A percentile compares a stretch with the other conserved stretches of the same genome.
phyloP scores from a whole-genome alignment of 1,140 invertebrate species.

The Triops longicaudatus region DNA sequence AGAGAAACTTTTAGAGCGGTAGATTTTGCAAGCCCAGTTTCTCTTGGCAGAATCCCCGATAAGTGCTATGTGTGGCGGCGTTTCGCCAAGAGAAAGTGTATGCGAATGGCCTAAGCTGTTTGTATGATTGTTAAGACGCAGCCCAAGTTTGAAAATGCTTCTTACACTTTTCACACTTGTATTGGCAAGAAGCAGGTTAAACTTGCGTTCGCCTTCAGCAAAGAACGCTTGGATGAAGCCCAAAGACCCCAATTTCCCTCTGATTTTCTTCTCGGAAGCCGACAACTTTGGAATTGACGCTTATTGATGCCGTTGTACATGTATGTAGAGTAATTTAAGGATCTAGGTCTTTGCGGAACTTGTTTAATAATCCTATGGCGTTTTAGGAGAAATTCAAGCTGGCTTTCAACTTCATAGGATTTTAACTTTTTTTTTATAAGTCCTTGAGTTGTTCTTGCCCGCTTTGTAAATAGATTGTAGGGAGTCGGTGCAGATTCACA shows the following conservation, averaged over 20 bases:
- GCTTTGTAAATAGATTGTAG: no score
- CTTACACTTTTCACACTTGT: not conserved
- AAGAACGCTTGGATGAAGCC: not conserved
- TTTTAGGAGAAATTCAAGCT: no score
- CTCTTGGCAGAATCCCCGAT: not conserved
- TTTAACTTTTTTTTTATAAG: no score
- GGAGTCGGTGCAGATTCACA: no score
- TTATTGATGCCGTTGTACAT: not conserved
- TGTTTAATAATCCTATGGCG: no score
- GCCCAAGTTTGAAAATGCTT: not conserved
- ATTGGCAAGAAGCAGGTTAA: not conserved
- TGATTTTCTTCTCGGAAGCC: not conserved
- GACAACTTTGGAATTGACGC: not conserved
- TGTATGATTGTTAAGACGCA: not conserved
- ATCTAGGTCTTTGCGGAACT: no score
- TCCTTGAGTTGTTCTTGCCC: no score
- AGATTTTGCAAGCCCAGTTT: not conserved
- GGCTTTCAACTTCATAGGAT: no score
- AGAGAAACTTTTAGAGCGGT: no score
- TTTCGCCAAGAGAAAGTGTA: constrained; percentile 4
- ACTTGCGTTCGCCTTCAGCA: not conserved
- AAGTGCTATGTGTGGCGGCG: not conserved
- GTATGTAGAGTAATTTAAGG: not conserved
- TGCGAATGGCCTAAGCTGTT: not conserved
- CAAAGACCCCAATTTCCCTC: not conserved